phyloP scores from a whole-genome alignment of 1,140 invertebrate species.

The Mactra quadrangularis region DNA sequence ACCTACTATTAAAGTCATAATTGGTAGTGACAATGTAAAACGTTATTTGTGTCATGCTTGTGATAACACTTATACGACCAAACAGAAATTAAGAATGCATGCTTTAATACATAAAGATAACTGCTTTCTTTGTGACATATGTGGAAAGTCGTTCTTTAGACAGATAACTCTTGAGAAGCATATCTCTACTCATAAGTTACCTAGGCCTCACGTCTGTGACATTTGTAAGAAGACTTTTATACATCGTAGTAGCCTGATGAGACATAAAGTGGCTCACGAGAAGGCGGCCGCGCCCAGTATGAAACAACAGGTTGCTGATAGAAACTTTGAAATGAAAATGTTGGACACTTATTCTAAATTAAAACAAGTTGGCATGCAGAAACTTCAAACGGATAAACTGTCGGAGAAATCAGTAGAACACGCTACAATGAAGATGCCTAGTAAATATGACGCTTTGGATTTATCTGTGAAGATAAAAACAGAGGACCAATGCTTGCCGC shows the following conservation, averaged over 20 bases:
- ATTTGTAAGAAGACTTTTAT: slow-evolving; percentile 56
- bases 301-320: slow-evolving; percentile 44
- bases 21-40: slow-evolving; percentile 47
- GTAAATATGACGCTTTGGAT: slow-evolving; percentile 49
- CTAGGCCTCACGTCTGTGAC: slow-evolving; percentile 47
- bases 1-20: slow-evolving; percentile 42
- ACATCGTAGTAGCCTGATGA: slow-evolving; percentile 55
- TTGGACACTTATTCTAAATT: slow-evolving; percentile 51
- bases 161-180: slow-evolving; percentile 59
- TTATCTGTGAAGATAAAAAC: slow-evolving; percentile 44
- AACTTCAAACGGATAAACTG: neutral
- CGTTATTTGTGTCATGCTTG: slow-evolving; percentile 54
- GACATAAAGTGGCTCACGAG: slow-evolving; percentile 34
- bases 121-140: slow-evolving; percentile 51
- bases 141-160: slow-evolving; percentile 54
- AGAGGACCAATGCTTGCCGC: slow-evolving; percentile 31
- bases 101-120: slow-evolving; percentile 59
- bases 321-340: slow-evolving; percentile 57
- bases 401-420: neutral
- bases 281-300: slow-evolving; percentile 1
- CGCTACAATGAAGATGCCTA: neutral
- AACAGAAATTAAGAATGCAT: slow-evolving; percentile 53
- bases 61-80: slow-evolving; percentile 58
- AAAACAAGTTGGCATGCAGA: slow-evolving; percentile 32
- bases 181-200: slow-evolving; percentile 48